Percentiles rank a stretch among this genome's conserved stretches.
Conservation (phyloP, 92 coral and sea anemone genomes). For the Palythoa grandis region DNA sequence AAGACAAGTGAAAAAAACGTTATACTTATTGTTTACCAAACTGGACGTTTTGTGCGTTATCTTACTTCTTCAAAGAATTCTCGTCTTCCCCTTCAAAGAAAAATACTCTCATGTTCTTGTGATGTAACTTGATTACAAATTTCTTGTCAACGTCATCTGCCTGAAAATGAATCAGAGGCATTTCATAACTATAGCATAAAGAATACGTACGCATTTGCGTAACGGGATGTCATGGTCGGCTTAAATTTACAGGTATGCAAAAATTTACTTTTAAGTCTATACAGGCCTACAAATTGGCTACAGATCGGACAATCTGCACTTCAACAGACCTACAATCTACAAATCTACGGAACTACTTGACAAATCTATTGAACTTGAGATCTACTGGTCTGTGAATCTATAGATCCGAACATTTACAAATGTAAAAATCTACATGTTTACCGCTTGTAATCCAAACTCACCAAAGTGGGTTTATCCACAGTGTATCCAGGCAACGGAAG, state of each 20-base stretch:
- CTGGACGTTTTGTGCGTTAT: neutral
- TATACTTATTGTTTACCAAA: neutral
- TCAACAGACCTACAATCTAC: neutral
- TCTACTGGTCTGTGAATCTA: neutral
- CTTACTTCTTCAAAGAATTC: conserved; percentile 69
- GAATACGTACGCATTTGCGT: neutral
- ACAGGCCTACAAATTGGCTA: neutral
- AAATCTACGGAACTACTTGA: neutral
- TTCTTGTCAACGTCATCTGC: conserved; percentile 80
- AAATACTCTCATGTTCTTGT: conserved; percentile 66
- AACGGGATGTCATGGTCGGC: too few species aligned
- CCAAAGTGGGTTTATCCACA: conserved; percentile 78
- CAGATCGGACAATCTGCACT: neutral
- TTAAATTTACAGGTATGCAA: too few species aligned
- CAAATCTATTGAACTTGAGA: neutral
- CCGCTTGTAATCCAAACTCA: neutral
- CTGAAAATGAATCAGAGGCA: conserved; percentile 28
- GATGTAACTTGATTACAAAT: conserved; percentile 77
- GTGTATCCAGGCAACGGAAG: conserved; percentile 91
- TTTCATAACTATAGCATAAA: neutral
- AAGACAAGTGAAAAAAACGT: too few species aligned
- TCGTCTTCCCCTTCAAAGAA: conserved; percentile 77
- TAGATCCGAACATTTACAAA: neutral
- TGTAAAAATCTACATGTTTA: neutral
- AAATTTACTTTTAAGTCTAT: too few species aligned